Evolutionary conservation across 2,113 vertebrate genomes (phyloP).

Genomic region (Phrynosoma blainvillii): DNA sequence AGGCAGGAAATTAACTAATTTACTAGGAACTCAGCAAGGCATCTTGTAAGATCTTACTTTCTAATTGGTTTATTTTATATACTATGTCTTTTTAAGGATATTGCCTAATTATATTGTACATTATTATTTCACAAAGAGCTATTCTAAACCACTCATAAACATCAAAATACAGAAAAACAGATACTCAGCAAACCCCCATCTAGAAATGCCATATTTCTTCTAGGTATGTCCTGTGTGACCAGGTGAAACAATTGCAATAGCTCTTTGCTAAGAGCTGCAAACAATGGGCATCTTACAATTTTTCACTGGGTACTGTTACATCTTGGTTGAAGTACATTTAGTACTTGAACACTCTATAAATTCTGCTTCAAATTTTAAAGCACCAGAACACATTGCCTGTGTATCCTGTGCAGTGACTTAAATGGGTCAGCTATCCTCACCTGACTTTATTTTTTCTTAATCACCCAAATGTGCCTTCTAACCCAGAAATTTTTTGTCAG

Average conservation of each 20-base stretch:
- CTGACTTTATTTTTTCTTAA: background rate
- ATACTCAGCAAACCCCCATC: background rate
- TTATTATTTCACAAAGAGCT: conserved; percentile 32
- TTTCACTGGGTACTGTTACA: background rate
- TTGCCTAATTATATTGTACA: conserved; percentile 50
- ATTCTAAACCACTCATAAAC: background rate
- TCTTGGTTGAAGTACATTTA: background rate
- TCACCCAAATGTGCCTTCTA: background rate
- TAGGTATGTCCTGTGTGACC: background rate
- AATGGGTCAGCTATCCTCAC: background rate
- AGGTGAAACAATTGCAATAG: background rate
- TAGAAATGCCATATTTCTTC: background rate
- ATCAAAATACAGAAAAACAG: background rate
- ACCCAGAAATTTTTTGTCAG: background rate
- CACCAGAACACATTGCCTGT: background rate
- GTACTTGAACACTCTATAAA: background rate
- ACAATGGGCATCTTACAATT: no score
- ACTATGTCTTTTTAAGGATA: conserved; percentile 42
- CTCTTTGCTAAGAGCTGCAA: background rate
- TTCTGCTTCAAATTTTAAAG: background rate
- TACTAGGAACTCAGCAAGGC: conserved; percentile 56
- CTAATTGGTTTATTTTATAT: conserved; percentile 54
- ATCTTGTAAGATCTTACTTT: conserved; percentile 65
- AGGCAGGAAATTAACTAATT: conserved; percentile 62
- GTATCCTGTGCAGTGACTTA: background rate